phyloP scores from a whole-genome alignment of 2,888 invertebrate genomes.

The Tethea ocularis region DNA sequence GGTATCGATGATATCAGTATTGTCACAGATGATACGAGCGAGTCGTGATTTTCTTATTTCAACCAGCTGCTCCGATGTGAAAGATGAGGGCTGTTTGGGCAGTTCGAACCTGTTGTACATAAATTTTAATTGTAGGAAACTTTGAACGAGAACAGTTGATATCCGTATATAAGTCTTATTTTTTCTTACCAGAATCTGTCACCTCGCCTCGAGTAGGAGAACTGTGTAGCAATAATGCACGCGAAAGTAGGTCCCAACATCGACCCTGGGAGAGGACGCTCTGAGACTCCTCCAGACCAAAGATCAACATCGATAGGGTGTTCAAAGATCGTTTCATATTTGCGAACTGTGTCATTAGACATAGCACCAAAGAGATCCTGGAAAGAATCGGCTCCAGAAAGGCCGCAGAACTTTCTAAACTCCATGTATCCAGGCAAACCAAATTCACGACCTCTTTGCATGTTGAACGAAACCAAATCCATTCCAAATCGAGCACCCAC shows the following conservation, averaged over 20 bases:
- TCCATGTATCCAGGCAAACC: conserved; percentile 97
- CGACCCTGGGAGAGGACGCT: conserved; percentile 94
- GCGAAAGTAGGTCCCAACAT: conserved; percentile 98
- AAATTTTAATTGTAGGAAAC: neutral
- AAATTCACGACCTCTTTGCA: conserved; percentile 96
- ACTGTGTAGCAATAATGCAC: conserved; percentile 96
- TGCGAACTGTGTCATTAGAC: conserved; percentile 93
- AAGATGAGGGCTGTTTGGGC: conserved; percentile 95
- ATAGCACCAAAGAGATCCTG: conserved; percentile 93
- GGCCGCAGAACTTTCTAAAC: conserved; percentile 95
- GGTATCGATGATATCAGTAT: conserved; percentile 95
- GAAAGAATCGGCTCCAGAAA: conserved; percentile 90
- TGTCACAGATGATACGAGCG: conserved; percentile 94
- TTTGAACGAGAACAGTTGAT: conserved; percentile 8
- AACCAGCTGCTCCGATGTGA: conserved; percentile 92
- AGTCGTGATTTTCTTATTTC: conserved; percentile 92
- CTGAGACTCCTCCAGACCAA: conserved; percentile 97
- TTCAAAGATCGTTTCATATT: conserved; percentile 93
- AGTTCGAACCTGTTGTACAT: conserved; percentile 88
- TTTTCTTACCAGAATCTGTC: conserved; percentile 93
- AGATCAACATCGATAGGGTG: conserved; percentile 96
- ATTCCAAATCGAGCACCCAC: conserved; percentile 90
- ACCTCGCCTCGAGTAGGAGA: conserved; percentile 93
- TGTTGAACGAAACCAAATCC: conserved; percentile 96
- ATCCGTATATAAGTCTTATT: neutral